Evolutionary conservation across 2,113 vertebrate genomes (phyloP).

Genomic region (Nyctibius bracteatus): DNA sequence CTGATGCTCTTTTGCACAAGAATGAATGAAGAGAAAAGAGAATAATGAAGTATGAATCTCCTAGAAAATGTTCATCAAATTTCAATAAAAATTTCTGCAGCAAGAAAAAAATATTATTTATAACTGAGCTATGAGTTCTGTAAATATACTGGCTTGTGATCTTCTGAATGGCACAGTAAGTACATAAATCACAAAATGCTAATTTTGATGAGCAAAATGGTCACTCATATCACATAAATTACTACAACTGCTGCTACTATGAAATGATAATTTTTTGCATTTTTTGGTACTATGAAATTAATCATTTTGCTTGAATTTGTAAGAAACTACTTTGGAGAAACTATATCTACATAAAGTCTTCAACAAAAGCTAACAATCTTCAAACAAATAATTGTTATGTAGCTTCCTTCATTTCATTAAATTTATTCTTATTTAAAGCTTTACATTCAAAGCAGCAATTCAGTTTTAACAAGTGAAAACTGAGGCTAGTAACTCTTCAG

Average conservation of each 20-base stretch:
- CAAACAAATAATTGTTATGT: background rate
- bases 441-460: background rate
- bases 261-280: background rate
- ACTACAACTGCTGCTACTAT: background rate
- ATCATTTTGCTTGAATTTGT: background rate
- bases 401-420: background rate
- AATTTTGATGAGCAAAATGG: background rate
- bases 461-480: background rate
- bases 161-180: background rate
- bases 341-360: background rate
- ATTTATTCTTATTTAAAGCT: background rate
- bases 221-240: background rate
- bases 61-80: background rate
- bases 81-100: background rate
- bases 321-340: background rate
- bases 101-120: background rate
- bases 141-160: background rate
- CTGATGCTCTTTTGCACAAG: slow-evolving; percentile 84
- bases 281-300: background rate
- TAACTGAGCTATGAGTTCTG: background rate
- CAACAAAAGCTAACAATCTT: background rate
- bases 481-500: background rate
- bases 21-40: background rate
- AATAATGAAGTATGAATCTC: background rate
- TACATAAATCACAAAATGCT: background rate